These are phyloP conservation scores for Ctenopoma multispine DNA, from an alignment of 2,797 vertebrate species.

Conservation along the genomic window DNA sequence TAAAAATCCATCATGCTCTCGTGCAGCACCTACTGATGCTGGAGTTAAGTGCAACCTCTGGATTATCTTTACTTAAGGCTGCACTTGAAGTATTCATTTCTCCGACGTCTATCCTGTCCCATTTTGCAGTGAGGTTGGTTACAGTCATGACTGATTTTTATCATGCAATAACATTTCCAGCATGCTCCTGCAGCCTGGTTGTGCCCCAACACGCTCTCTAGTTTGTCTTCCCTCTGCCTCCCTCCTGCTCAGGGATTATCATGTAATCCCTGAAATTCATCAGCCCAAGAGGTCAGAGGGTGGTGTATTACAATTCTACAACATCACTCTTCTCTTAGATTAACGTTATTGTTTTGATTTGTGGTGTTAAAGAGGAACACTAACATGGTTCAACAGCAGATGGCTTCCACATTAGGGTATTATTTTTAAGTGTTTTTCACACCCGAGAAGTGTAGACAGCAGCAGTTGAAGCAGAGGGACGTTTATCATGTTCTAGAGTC, in stretches of 20 bases:
- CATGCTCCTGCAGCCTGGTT: constrained; percentile 7
- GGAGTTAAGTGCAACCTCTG: neutral
- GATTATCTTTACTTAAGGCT: neutral
- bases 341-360: neutral
- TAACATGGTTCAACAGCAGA: neutral
- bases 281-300: constrained; percentile 57
- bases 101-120: neutral
- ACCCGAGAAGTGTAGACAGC: neutral
- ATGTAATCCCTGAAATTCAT: constrained; percentile 77
- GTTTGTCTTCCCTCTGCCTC: neutral
- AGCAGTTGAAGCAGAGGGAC: too few relatives aligned
- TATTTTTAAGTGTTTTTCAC: neutral
- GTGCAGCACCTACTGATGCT: too few relatives aligned
- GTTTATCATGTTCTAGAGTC: too few relatives aligned
- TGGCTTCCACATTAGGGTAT: neutral
- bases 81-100: neutral
- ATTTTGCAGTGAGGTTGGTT: neutral
- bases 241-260: constrained; percentile 65
- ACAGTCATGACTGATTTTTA: neutral
- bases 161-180: neutral
- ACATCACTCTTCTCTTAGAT: neutral
- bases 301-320: constrained; percentile 22
- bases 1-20: too few relatives aligned
- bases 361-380: constrained; percentile 11
- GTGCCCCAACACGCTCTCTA: constrained; percentile 26